A percentile compares a stretch with the other conserved stretches of the same genome.
These are phyloP conservation scores for Eledona agricola DNA, from an alignment of 2,888 invertebrate genomes.

Conservation along the genomic window DNA sequence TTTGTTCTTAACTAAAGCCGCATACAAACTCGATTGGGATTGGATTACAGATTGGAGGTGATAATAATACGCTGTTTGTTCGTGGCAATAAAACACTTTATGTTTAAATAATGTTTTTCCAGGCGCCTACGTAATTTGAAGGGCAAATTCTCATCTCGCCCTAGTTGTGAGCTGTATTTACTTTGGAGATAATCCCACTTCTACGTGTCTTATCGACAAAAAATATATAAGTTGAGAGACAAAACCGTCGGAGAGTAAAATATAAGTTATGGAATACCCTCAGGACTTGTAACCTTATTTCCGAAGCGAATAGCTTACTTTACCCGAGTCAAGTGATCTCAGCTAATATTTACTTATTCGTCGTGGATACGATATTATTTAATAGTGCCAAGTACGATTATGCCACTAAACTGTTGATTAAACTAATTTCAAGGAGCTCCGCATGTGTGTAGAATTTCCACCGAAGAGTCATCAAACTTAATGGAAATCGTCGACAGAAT, in stretches of 20 bases:
- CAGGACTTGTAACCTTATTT: slow-evolving; percentile 18
- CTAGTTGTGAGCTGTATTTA: not conserved
- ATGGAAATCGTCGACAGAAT: no score
- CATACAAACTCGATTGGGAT: slow-evolving; percentile 20
- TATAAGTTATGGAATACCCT: slow-evolving; percentile 23
- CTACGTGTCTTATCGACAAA: slow-evolving; percentile 18
- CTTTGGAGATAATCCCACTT: slow-evolving; percentile 14
- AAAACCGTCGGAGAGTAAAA: slow-evolving; percentile 20
- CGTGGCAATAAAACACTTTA: no score
- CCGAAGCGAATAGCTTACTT: slow-evolving; percentile 16
- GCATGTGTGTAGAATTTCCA: no score
- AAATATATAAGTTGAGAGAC: slow-evolving; percentile 18
- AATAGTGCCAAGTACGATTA: slow-evolving; percentile 15
- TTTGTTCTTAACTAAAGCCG: slow-evolving; percentile 10
- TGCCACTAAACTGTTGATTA: slow-evolving; percentile 14
- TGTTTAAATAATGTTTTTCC: no score
- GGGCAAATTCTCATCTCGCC: slow-evolving; percentile 1
- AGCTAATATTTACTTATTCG: slow-evolving; percentile 21
- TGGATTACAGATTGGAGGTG: no score
- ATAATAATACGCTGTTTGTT: no score
- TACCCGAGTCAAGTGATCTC: slow-evolving; percentile 19
- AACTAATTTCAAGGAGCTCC: slow-evolving; percentile 9
- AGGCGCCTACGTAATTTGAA: slow-evolving; percentile 1
- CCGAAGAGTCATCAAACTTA: no score
- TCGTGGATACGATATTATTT: slow-evolving; percentile 12